Conservation (phyloP, 2,888 invertebrate genomes). For the Epinotia nisella region DNA sequence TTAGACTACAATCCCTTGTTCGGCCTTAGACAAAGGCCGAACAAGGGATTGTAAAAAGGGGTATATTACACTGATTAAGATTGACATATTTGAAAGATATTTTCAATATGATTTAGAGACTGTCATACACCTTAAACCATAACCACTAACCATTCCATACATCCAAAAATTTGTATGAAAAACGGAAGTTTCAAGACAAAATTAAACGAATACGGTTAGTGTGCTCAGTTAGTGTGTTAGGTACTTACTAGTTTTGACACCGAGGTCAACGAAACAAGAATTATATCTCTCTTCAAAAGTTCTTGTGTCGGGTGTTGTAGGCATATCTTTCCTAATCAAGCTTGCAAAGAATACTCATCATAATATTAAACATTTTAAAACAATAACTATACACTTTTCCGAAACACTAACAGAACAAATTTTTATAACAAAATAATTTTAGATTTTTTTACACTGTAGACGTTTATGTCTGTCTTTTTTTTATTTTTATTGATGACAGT, state of each 20-base stretch:
- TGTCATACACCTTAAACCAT: no score
- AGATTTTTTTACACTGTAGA: conserved; percentile 14
- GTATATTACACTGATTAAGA: no score
- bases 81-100: no score
- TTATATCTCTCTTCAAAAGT: conserved; percentile 75
- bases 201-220: no score
- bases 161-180: no score
- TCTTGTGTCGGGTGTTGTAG: conserved; percentile 67
- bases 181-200: no score
- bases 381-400: conserved; percentile 1
- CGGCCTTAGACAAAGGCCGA: no score
- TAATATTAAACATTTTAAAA: conserved; percentile 22
- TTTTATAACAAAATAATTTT: conserved; percentile 21
- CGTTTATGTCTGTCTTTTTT: conserved; percentile 19
- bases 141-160: no score
- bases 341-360: conserved; percentile 47
- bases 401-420: conserved; percentile 16
- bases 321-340: conserved; percentile 62
- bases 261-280: conserved; percentile 76
- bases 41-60: no score
- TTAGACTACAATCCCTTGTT: no score
- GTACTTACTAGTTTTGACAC: conserved; percentile 71
- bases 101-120: no score
- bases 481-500: conserved; percentile 16
- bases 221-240: no score